Evolutionary conservation across 92 coral and sea anemone genomes (phyloP).

Genomic region (Porites cylindrica): DNA sequence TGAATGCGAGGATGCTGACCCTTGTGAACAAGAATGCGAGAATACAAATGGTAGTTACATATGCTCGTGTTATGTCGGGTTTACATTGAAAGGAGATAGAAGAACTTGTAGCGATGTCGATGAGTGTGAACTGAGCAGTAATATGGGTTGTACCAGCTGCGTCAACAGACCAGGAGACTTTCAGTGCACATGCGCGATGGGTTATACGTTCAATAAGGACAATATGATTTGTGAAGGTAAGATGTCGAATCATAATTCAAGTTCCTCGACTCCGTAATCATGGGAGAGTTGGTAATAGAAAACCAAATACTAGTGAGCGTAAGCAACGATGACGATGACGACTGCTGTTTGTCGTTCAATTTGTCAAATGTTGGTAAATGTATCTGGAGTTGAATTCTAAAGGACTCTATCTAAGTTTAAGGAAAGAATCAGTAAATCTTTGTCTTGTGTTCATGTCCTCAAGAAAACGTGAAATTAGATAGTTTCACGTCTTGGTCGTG

Average conservation of each 20-base stretch:
- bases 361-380: too few species aligned
- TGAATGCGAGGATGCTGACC: conserved; percentile 48
- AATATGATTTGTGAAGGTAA: conserved; percentile 21
- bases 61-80: conserved; percentile 66
- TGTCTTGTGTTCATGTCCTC: too few species aligned
- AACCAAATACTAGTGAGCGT: too few species aligned
- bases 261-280: neutral
- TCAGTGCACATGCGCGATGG: conserved; percentile 62
- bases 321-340: too few species aligned
- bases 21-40: conserved; percentile 59
- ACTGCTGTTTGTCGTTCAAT: too few species aligned
- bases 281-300: too few species aligned
- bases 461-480: too few species aligned
- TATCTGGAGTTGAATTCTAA: too few species aligned
- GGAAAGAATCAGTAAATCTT: too few species aligned
- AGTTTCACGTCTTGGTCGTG: too few species aligned
- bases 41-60: conserved; percentile 60
- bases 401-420: too few species aligned
- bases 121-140: conserved; percentile 49
- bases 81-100: conserved; percentile 31
- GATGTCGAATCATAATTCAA: neutral
- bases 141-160: conserved; percentile 41
- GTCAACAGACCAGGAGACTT: conserved; percentile 53
- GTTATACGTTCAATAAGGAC: conserved; percentile 45
- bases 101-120: conserved; percentile 55